Percentiles rank a stretch among this genome's conserved stretches.
Conservation (phyloP, 2,797 vertebrate genomes). For the Carapus acus region DNA sequence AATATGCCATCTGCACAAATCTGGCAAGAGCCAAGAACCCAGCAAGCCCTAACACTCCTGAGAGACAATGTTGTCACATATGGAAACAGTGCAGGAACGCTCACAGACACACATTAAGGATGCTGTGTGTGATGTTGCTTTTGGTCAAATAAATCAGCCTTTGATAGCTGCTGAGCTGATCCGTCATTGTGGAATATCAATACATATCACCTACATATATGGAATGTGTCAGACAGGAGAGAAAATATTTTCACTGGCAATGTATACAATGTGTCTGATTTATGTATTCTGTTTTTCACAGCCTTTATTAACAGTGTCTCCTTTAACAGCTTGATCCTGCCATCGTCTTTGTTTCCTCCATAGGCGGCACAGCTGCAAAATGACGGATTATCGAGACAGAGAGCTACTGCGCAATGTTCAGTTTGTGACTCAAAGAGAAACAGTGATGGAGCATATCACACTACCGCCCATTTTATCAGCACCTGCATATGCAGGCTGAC, state of each 20-base stretch:
- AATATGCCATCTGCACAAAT: slow-evolving; percentile 25
- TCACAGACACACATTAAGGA: background rate
- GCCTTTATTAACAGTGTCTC: slow-evolving; percentile 17
- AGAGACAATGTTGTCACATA: slow-evolving; percentile 2
- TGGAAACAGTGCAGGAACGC: background rate
- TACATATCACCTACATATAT: too few species aligned
- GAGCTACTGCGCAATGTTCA: background rate
- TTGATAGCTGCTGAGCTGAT: background rate
- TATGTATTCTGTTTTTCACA: slow-evolving; percentile 3
- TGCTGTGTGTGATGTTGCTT: background rate
- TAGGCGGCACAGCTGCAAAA: background rate
- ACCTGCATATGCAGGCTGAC: slow-evolving; percentile 3
- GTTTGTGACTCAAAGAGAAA: slow-evolving; percentile 19
- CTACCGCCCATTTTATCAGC: slow-evolving; percentile 8
- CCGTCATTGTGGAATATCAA: background rate
- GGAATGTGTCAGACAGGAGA: too few species aligned
- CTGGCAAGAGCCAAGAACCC: slow-evolving; percentile 7
- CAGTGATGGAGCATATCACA: slow-evolving; percentile 14
- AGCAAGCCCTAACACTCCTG: background rate
- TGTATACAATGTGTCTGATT: slow-evolving; percentile 15
- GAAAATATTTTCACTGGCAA: too few species aligned
- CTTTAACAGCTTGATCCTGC: slow-evolving; percentile 27
- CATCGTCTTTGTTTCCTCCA: slow-evolving; percentile 11
- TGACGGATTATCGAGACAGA: slow-evolving; percentile 13
- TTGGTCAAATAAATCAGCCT: background rate